phyloP scores from a whole-genome alignment of 2,797 vertebrate genomes.

The Alosa sapidissima region DNA sequence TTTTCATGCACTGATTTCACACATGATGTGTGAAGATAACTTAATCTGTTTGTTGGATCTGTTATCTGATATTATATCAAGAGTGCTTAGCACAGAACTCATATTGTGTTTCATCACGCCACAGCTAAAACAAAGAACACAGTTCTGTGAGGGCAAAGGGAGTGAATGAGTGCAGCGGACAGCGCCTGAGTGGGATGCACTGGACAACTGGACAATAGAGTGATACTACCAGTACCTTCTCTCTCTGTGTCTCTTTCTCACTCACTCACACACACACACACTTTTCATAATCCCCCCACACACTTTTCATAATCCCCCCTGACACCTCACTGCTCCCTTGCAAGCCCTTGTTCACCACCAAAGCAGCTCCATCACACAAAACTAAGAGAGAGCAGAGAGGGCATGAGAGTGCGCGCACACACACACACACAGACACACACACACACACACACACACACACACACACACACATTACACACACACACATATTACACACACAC shows the following conservation, averaged over 20 bases:
- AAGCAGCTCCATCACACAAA: slow-evolving; percentile 24
- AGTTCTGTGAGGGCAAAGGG: not conserved
- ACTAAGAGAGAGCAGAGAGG: slow-evolving; percentile 45
- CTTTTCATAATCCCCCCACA: not conserved
- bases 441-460: slow-evolving; percentile 30
- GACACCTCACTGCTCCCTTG: not conserved
- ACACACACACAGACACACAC: slow-evolving; percentile 28
- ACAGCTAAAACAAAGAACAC: not conserved
- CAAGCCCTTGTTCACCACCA: not conserved
- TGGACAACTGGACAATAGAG: not conserved
- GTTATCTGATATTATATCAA: not conserved
- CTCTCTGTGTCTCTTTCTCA: not conserved
- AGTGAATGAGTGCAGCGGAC: not conserved
- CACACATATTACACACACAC: slow-evolving; percentile 26
- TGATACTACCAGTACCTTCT: not conserved
- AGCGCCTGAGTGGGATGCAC: not conserved
- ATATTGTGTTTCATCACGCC: not conserved
- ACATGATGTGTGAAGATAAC: slow-evolving; percentile 10
- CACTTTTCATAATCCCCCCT: not conserved
- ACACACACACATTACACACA: slow-evolving; percentile 14
- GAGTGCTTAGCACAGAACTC: not conserved
- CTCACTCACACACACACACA: not conserved
- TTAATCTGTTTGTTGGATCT: not conserved
- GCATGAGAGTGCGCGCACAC: not conserved
- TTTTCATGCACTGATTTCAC: slow-evolving; percentile 2